phyloP scores from a whole-genome alignment of 2,113 vertebrate genomes.

The Gobiocypris rarus region DNA sequence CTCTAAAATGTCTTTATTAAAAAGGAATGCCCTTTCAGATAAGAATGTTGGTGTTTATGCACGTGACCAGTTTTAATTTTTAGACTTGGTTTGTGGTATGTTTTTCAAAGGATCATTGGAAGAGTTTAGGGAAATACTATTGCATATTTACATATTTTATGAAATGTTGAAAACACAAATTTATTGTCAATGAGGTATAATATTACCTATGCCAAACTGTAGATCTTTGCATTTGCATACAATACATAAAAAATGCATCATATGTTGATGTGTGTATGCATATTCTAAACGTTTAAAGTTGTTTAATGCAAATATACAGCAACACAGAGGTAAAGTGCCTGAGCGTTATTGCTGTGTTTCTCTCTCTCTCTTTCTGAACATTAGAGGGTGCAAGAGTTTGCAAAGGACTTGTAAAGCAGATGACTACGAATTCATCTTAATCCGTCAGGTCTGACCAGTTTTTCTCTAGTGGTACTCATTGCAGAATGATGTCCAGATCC shows the following conservation, averaged over 20 bases:
- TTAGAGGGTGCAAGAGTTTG: neutral
- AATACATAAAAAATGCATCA: too few relatives aligned
- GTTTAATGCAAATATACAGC: neutral
- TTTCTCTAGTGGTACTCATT: too few relatives aligned
- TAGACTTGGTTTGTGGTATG: neutral
- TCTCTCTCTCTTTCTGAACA: slow-evolving; percentile 1
- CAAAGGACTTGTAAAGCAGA: neutral
- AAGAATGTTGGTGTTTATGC: neutral
- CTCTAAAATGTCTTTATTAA: neutral
- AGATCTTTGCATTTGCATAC: too few relatives aligned
- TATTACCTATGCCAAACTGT: neutral
- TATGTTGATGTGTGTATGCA: too few relatives aligned
- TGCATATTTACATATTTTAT: neutral
- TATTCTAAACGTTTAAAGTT: too few relatives aligned
- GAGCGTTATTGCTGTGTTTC: neutral
- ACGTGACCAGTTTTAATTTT: neutral
- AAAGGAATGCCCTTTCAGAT: neutral
- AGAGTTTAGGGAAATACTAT: neutral
- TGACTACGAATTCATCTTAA: neutral
- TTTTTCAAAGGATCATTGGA: neutral
- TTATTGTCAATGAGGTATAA: neutral
- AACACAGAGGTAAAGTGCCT: neutral
- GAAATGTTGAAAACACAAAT: neutral
- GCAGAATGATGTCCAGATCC: too few relatives aligned
- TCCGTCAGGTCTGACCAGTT: neutral